These are phyloP conservation scores for Dinocampus coccinellae DNA, from an alignment of 2,888 invertebrate genomes.

Conservation along the genomic window DNA sequence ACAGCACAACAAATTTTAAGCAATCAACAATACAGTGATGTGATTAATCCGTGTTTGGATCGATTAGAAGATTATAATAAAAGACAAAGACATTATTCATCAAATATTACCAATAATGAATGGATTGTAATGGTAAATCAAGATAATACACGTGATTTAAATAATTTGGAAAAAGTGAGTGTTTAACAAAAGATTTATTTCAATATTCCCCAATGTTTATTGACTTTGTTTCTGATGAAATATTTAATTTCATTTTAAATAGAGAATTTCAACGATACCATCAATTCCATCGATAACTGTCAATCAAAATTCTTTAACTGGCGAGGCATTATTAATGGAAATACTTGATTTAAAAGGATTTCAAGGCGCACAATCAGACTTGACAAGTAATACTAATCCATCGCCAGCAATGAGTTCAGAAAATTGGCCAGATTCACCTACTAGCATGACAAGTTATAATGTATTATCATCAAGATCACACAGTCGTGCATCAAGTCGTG, in stretches of 20 bases:
- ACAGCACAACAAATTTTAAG: slow-evolving; percentile 51
- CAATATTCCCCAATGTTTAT: not conserved
- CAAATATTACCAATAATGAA: slow-evolving; percentile 3
- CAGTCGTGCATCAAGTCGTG: slow-evolving; percentile 52
- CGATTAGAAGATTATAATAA: slow-evolving; percentile 47
- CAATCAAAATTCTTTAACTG: slow-evolving; percentile 39
- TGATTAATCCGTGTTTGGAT: slow-evolving; percentile 54
- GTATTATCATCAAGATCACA: slow-evolving; percentile 46
- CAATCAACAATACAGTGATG: slow-evolving; percentile 52
- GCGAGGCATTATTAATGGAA: slow-evolving; percentile 49
- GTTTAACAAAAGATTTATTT: not conserved
- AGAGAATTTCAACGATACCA: not conserved
- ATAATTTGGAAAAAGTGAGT: slow-evolving; percentile 25
- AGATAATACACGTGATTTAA: not conserved
- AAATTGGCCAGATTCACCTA: slow-evolving; percentile 53
- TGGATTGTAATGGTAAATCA: slow-evolving; percentile 15
- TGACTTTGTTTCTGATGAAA: not conserved
- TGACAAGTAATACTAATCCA: slow-evolving; percentile 41
- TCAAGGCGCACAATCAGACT: slow-evolving; percentile 52
- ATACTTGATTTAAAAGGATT: slow-evolving; percentile 47
- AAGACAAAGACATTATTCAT: slow-evolving; percentile 1
- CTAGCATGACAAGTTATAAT: slow-evolving; percentile 43
- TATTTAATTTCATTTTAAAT: not conserved
- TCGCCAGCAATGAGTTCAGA: slow-evolving; percentile 47
- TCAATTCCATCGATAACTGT: slow-evolving; percentile 46